A percentile compares a stretch with the other conserved stretches of the same genome.
These are phyloP conservation scores for Austrofundulus limnaeus DNA, from an alignment of 2,113 vertebrate species.

Conservation along the genomic window DNA sequence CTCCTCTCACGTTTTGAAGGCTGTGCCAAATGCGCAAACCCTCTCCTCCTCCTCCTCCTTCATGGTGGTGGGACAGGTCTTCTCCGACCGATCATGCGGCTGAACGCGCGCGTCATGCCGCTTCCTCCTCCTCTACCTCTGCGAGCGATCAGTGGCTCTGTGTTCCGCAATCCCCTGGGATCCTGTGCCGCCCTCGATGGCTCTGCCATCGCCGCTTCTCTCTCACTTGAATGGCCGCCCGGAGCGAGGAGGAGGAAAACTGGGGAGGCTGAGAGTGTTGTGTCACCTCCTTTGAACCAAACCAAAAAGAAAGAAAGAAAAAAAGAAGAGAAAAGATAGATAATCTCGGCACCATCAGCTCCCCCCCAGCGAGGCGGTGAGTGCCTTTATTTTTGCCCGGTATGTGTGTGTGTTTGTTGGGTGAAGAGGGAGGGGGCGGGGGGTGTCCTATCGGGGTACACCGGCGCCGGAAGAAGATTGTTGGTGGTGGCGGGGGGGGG, in stretches of 20 bases:
- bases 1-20: constrained; percentile 23
- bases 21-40: constrained; percentile 67
- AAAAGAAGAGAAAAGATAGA: too few relatives aligned
- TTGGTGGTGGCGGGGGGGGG: not conserved
- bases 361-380: constrained; percentile 72
- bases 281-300: constrained; percentile 59
- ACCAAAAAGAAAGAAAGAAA: not conserved
- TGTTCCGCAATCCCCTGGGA: constrained; percentile 73
- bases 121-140: constrained; percentile 47
- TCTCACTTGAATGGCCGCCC: constrained; percentile 88
- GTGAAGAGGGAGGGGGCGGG: not conserved
- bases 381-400: constrained; percentile 48
- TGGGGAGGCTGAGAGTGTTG: constrained; percentile 61
- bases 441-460: constrained; percentile 20
- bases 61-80: constrained; percentile 64
- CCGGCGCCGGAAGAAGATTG: constrained; percentile 48
- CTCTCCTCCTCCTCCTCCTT: constrained; percentile 38
- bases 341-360: constrained; percentile 54
- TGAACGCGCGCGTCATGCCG: constrained; percentile 71
- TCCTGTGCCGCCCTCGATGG: constrained; percentile 74
- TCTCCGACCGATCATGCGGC: constrained; percentile 68
- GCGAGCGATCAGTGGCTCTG: constrained; percentile 74
- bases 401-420: not conserved
- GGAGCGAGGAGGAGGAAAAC: constrained; percentile 69
- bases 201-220: constrained; percentile 80